Percentiles rank a stretch among this genome's conserved stretches.
These are phyloP conservation scores for Pangasianodon gigas DNA, from an alignment of 2,113 vertebrate genomes.

Conservation along the genomic window DNA sequence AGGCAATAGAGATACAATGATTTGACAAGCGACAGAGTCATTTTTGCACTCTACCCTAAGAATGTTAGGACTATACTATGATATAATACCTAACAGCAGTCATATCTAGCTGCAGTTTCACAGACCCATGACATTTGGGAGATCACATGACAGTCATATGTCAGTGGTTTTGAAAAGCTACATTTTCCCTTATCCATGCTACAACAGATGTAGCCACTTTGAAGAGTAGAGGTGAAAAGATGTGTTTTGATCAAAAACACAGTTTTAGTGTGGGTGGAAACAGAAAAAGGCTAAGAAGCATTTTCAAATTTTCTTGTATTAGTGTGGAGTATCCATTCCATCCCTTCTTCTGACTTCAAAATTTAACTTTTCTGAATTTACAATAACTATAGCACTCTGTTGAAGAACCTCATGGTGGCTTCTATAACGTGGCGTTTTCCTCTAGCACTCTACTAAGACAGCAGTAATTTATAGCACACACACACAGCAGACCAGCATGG, in stretches of 20 bases:
- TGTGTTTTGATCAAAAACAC: not conserved
- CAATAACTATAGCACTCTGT: not conserved
- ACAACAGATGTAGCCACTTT: not conserved
- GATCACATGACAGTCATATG: not conserved
- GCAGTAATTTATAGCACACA: slow-evolving; percentile 2
- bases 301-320: not conserved
- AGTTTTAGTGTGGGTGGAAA: not conserved
- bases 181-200: not conserved
- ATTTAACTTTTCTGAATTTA: not conserved
- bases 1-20: not conserved
- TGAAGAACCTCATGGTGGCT: not conserved
- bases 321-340: not conserved
- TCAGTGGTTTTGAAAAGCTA: not conserved
- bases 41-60: not conserved
- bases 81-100: not conserved
- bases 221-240: not conserved
- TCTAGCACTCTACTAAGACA: slow-evolving; percentile 10
- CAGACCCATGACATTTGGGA: not conserved
- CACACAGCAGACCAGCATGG: not conserved
- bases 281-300: not conserved
- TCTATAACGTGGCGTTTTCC: not conserved
- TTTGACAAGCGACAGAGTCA: not conserved
- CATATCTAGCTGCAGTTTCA: not conserved
- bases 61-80: not conserved
- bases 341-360: not conserved